phyloP scores from a whole-genome alignment of 1,140 invertebrate species.

The Brachionus rotundiformis region DNA sequence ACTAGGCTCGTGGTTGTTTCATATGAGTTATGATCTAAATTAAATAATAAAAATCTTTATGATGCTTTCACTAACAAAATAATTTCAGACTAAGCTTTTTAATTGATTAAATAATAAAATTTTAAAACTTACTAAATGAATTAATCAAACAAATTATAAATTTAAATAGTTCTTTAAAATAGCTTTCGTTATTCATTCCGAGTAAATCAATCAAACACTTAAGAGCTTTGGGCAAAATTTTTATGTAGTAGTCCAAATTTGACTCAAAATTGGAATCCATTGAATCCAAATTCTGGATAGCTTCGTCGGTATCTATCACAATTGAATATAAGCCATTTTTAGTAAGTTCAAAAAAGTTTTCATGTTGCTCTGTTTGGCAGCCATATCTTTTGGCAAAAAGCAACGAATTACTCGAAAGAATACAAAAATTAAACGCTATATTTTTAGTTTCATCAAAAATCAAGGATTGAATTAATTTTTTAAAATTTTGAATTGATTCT shows the following conservation, averaged over 20 bases:
- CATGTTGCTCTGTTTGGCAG: not conserved
- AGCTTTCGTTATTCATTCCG: conserved; percentile 12
- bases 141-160: conserved; percentile 13
- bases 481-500: not conserved
- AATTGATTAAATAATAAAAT: not conserved
- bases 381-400: not conserved
- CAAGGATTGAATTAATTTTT: conserved; percentile 27
- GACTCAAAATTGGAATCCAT: not conserved
- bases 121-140: conserved; percentile 13
- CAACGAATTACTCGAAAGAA: not conserved
- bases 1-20: not conserved
- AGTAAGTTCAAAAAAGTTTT: conserved; percentile 5
- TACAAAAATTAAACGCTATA: conserved; percentile 39
- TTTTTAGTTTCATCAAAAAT: conserved; percentile 30
- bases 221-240: not conserved
- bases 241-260: not conserved
- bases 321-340: not conserved
- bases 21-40: no score
- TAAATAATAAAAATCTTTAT: no score
- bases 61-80: no score
- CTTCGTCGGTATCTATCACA: not conserved
- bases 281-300: not conserved
- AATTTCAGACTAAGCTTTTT: no score
- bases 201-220: conserved; percentile 40
- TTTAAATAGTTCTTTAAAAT: conserved; percentile 2